phyloP scores from a whole-genome alignment of 2,888 invertebrate species.

The Mystacides longicornis region DNA sequence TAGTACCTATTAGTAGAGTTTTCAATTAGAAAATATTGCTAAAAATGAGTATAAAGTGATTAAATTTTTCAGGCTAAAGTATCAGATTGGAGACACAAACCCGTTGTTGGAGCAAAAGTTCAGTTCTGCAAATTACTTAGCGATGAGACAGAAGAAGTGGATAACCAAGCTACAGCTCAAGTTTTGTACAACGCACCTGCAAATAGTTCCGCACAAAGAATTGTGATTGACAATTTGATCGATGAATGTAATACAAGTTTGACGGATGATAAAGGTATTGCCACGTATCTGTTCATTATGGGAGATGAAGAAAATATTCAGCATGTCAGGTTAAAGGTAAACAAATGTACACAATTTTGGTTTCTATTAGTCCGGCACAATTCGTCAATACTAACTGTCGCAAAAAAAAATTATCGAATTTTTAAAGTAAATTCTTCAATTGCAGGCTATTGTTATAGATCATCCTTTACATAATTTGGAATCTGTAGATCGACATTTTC shows the following conservation, averaged over 20 bases:
- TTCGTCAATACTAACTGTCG: neutral
- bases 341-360: neutral
- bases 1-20: too few relatives aligned
- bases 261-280: slow-evolving; percentile 18
- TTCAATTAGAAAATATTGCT: too few relatives aligned
- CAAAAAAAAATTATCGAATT: neutral
- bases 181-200: slow-evolving; percentile 9
- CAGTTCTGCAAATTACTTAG: slow-evolving; percentile 36
- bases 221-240: neutral
- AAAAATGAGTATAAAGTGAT: too few relatives aligned
- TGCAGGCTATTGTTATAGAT: slow-evolving; percentile 19
- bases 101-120: slow-evolving; percentile 34
- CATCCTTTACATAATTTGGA: slow-evolving; percentile 21
- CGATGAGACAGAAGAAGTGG: slow-evolving; percentile 29
- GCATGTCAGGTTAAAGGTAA: neutral
- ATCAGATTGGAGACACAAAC: slow-evolving; percentile 42
- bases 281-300: slow-evolving; percentile 4
- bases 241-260: slow-evolving; percentile 18
- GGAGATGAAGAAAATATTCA: neutral
- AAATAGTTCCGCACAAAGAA: neutral
- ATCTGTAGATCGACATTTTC: slow-evolving; percentile 7
- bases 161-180: slow-evolving; percentile 7
- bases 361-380: neutral
- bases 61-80: slow-evolving; percentile 39
- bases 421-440: neutral